Base-by-base conservation (phyloP, 2,113 vertebrate genomes). In the Thunnus thynnus region DNA sequence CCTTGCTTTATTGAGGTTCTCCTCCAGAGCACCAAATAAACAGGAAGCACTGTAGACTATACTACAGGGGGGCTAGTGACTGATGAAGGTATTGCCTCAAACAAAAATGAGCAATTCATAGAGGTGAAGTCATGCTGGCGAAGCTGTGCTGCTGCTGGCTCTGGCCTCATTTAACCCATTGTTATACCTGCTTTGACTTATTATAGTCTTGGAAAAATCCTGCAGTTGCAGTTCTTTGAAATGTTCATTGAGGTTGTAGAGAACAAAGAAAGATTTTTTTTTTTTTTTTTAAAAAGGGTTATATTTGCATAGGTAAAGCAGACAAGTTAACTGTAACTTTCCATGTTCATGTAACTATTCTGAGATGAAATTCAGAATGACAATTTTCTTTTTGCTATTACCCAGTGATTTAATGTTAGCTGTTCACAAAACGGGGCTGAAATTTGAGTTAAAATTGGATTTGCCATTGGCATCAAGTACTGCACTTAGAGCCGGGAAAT, bases 21-120 rank as follows among this genome's bases (percentile, higher is more conserved):
- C 58, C 73, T 86, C 80, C 66, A 62, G n/a, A 90, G 76, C 61
- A 51, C 72, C 68, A 72, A 66, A 88, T 84, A 79, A 79, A 89
- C 76, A 74, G 78, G 69, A 81, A 72, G 62, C 74, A 65, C 69
- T 58, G 41, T 36, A 13, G 64, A 71, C 72, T 67, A 50, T 72
- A 48, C 72, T 54, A 69, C 41, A 62, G 73, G 73, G 77, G 78
- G 73, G 67, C 25, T 36, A 6, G 66, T 80, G 67, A 77, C 81
- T 85, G 85, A 87, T 92, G 85, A 89, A 86, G 58, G 68, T 78
- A 68, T 80, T 76, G 74, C 77, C 58, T 83, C 52, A 65, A 88
- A 91, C 44, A 73, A 85, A 90, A 89, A 86, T 83, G 56, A 80
- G 63, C 73, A 86, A 82, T 79, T 78, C 76, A 82, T 72, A n/a